Conservation (phyloP, 2,888 invertebrate genomes). For the Perizoma affinitatum region DNA sequence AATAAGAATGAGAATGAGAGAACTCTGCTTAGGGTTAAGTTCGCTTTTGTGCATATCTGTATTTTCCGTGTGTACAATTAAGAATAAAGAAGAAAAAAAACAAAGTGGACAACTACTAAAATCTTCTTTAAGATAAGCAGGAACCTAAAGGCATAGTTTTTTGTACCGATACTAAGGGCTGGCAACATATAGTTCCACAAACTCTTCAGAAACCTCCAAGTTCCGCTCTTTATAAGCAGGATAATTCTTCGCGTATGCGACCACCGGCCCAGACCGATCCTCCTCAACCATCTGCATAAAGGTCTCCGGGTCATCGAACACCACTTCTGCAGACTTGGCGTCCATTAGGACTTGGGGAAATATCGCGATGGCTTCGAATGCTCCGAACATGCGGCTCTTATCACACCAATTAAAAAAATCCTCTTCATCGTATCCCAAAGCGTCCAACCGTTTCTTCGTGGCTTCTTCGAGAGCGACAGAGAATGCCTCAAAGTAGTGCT, state of each 20-base stretch:
- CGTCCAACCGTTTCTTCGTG: conserved; percentile 48
- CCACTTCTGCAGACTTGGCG: conserved; percentile 43
- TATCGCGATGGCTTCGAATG: conserved; percentile 43
- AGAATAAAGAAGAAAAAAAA: too few species aligned
- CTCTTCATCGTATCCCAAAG: conserved; percentile 48
- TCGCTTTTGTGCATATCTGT: too few species aligned
- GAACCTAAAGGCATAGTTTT: too few species aligned
- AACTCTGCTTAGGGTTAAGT: too few species aligned
- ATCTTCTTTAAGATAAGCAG: too few species aligned
- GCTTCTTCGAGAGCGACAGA: conserved; percentile 43
- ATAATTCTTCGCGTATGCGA: conserved; percentile 44
- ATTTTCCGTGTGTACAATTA: too few species aligned
- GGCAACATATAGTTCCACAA: conserved; percentile 54
- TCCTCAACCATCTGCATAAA: conserved; percentile 40
- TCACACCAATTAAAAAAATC: conserved; percentile 51
- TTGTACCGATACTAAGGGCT: too few species aligned
- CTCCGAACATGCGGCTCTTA: conserved; percentile 50
- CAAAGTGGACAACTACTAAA: too few species aligned
- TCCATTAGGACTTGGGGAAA: conserved; percentile 53
- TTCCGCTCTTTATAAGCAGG: conserved; percentile 47
- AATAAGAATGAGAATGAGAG: too few species aligned
- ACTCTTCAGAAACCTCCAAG: conserved; percentile 59
- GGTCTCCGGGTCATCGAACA: conserved; percentile 54
- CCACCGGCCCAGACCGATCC: conserved; percentile 51
- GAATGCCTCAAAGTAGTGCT: conserved; percentile 59